These are phyloP conservation scores for Tenthredo distinguenda DNA, from an alignment of 2,888 invertebrate species.

Conservation along the genomic window DNA sequence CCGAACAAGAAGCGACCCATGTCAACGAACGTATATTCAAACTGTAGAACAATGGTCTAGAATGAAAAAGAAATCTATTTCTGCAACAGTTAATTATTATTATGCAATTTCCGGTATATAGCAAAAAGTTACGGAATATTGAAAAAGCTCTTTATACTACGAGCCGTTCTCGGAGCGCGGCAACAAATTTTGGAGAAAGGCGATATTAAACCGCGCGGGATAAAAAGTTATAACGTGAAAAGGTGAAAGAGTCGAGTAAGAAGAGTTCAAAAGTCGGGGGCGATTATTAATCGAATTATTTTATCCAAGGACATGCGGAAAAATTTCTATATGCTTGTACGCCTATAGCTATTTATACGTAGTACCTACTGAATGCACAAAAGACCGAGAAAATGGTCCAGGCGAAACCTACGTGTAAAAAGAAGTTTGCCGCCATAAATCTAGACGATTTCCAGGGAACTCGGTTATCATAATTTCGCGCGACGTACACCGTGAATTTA, in stretches of 20 bases:
- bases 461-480: background rate
- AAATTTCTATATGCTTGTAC: background rate
- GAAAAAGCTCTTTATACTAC: background rate
- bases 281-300: constrained; percentile 28
- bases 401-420: background rate
- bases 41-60: background rate
- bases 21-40: background rate
- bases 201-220: background rate
- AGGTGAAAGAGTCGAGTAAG: background rate
- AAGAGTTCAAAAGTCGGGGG: constrained; percentile 25
- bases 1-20: background rate
- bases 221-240: constrained; percentile 5
- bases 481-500: background rate
- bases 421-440: background rate
- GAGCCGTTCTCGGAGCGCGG: background rate
- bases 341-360: background rate
- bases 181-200: background rate
- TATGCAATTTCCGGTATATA: background rate
- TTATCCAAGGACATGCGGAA: background rate
- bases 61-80: background rate
- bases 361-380: background rate
- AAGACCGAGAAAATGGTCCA: background rate
- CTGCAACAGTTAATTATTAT: background rate
- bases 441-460: background rate
- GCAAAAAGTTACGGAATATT: background rate